Conservation (phyloP, 2,888 invertebrate genomes). For the Rhingia campestris region DNA sequence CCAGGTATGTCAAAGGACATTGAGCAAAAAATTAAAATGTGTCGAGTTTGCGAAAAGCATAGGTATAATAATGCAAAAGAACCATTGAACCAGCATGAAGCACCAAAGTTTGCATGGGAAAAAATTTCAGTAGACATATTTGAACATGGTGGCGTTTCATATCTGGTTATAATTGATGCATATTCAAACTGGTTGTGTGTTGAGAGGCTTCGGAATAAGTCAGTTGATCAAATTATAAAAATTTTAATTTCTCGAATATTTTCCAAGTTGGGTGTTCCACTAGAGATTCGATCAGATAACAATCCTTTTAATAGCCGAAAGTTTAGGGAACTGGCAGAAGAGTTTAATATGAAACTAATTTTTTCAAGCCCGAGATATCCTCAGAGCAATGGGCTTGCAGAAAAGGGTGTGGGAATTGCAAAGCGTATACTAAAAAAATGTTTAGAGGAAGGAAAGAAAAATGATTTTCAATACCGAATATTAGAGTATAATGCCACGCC, state of each 20-base stretch:
- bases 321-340: no score
- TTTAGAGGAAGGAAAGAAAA: no score
- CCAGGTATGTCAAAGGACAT: slow-evolving; percentile 77
- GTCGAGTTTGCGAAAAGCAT: slow-evolving; percentile 35
- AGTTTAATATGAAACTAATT: no score
- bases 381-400: no score
- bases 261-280: slow-evolving; percentile 23
- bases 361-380: no score
- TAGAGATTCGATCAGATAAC: no score
- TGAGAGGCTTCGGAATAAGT: slow-evolving; percentile 16
- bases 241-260: slow-evolving; percentile 16
- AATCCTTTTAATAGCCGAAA: no score
- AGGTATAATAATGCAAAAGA: slow-evolving; percentile 17
- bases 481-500: no score
- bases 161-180: background rate
- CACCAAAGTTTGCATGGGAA: slow-evolving; percentile 7
- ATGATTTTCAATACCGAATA: no score
- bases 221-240: slow-evolving; percentile 22
- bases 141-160: slow-evolving; percentile 8
- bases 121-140: slow-evolving; percentile 19
- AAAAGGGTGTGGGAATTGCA: no score
- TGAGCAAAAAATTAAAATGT: slow-evolving; percentile 68
- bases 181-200: slow-evolving; percentile 26
- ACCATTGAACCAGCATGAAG: slow-evolving; percentile 4
- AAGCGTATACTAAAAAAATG: no score